Conservation (phyloP, 2,888 invertebrate species). For the Melitaea athalia region DNA sequence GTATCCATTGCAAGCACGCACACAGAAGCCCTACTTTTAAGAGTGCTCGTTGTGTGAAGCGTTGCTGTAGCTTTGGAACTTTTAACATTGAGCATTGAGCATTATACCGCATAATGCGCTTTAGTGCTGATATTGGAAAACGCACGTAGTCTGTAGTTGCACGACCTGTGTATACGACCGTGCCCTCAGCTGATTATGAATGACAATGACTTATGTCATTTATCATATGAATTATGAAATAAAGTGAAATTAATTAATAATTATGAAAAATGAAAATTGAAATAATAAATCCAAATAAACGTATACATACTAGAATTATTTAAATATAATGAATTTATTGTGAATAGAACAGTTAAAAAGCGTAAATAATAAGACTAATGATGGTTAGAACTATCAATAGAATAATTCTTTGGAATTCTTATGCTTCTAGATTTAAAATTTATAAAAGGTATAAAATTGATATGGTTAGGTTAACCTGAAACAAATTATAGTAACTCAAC, state of each 20-base stretch:
- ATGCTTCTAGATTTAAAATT: slow-evolving; percentile 22
- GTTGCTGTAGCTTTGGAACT: too few species aligned
- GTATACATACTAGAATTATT: not conserved
- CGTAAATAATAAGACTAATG: slow-evolving; percentile 13
- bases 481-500: not conserved
- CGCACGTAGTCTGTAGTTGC: too few species aligned
- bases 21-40: too few species aligned
- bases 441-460: slow-evolving; percentile 27
- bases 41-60: too few species aligned
- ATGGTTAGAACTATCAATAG: slow-evolving; percentile 34
- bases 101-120: too few species aligned
- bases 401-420: slow-evolving; percentile 20
- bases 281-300: not conserved
- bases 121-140: too few species aligned
- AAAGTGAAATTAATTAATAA: too few species aligned
- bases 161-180: too few species aligned
- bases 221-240: too few species aligned
- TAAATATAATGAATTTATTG: not conserved
- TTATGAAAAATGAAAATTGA: not conserved
- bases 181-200: slow-evolving; percentile 25
- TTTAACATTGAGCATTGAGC: too few species aligned
- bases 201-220: slow-evolving; percentile 19
- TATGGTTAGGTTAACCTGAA: not conserved
- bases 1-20: too few species aligned
- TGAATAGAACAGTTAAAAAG: not conserved